Evolutionary conservation across 2,113 vertebrate genomes (phyloP), one percentile per base, ranked within the genome.

Genomic region (Oryzias celebensis): DNA sequence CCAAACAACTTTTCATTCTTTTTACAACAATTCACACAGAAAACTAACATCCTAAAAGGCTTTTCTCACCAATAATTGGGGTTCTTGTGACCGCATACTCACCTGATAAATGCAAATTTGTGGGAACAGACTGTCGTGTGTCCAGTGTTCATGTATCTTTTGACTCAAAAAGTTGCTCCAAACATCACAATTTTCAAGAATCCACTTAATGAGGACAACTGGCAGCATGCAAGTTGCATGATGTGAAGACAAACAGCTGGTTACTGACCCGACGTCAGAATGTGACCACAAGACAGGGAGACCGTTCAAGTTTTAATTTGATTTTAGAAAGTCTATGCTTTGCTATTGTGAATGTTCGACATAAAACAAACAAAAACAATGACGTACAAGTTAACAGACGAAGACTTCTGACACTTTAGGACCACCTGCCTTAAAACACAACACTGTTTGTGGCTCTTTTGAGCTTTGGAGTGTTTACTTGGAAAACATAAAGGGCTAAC

Each of bases 1-100:
- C 74, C 73, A 86, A 73, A 70, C 51, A 79, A 82, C 81, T 82
- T 75, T 77, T 69, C 44, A 69, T 48, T 77, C 69, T 79, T 66
- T 58, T 62, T 78, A 60, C 67, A 71, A 65, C 13, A 46, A 52
- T 12, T 23, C 58, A 43, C 45, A 54, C 45, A 52, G 49, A 55
- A 20, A 60, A 53, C 75, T 45, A 68, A 76, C 55, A 64, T 20
- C 82, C 79, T 81, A 82, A 31, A 72, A 57, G 16, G 71, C 55
- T 82, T 82, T 82, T 53, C 48, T 81, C 82, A 85, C 63, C 70
- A 62, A 72, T 73, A 80, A 64, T 67, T 68, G 70, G 62, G 43
- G 65, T 79, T 55, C 73, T 71, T 64, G 78, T 28, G 26, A 28
- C 48, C 65, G 71, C 60, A 68, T 64, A 28, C 62, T 73, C 61